Percentiles rank a stretch among this genome's conserved stretches.
Conservation (phyloP, 2,888 invertebrate genomes). For the Drosophila leonis region DNA sequence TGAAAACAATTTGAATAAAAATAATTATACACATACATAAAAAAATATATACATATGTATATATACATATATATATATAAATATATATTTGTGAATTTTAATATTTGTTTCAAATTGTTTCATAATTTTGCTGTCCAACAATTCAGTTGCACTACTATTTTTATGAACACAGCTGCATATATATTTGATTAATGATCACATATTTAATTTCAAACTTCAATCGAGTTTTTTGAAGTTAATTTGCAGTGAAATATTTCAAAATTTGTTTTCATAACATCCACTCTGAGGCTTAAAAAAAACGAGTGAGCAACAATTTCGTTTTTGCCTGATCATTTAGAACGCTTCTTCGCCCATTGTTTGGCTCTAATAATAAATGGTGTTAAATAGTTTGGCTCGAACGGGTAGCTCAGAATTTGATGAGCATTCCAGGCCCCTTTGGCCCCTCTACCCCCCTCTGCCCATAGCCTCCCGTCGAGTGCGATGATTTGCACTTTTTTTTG, state of each 20-base stretch:
- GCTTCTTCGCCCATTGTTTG: slow-evolving; percentile 26
- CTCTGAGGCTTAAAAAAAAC: neutral
- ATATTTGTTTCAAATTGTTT: too few species aligned
- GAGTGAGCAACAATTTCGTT: neutral
- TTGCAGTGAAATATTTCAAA: neutral
- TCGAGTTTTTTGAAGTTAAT: too few species aligned
- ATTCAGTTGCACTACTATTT: too few species aligned
- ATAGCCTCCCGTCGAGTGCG: neutral
- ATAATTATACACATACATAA: too few species aligned
- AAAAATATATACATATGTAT: too few species aligned
- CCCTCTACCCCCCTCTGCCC: neutral
- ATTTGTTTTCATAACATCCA: neutral
- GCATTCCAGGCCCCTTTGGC: slow-evolving; percentile 2
- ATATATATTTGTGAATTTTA: too few species aligned
- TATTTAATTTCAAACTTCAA: too few species aligned
- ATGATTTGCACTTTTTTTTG: slow-evolving; percentile 45
- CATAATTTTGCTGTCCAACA: too few species aligned
- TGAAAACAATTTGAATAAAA: too few species aligned
- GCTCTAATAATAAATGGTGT: slow-evolving; percentile 65
- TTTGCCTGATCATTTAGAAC: slow-evolving; percentile 32
- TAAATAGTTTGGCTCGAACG: slow-evolving; percentile 64
- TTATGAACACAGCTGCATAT: too few species aligned
- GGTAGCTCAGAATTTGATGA: slow-evolving; percentile 11
- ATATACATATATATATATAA: too few species aligned
- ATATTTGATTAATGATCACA: too few species aligned